These are phyloP conservation scores for Bombus difficillimus DNA, from an alignment of 1,140 invertebrate genomes.

Conservation along the genomic window DNA sequence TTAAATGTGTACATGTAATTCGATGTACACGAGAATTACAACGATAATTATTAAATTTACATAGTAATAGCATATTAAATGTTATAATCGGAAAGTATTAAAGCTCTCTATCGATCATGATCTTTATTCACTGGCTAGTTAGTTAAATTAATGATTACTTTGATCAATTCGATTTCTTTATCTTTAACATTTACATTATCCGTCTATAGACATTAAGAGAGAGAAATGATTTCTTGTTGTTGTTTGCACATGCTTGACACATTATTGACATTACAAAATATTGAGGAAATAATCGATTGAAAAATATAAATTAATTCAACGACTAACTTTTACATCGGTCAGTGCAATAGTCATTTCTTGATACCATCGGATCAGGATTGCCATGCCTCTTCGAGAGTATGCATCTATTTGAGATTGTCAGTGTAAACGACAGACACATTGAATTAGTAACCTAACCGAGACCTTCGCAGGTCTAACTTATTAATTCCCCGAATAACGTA, in stretches of 20 bases:
- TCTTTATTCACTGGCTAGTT: too few relatives aligned
- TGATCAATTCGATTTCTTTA: not conserved
- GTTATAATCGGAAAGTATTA: not conserved
- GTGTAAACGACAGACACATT: not conserved
- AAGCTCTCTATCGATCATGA: not conserved
- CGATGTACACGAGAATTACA: not conserved
- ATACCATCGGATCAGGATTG: not conserved
- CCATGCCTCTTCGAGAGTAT: not conserved
- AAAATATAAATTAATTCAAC: not conserved
- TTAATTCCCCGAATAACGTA: slow-evolving; percentile 25
- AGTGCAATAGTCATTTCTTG: too few relatives aligned
- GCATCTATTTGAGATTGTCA: not conserved
- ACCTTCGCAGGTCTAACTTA: slow-evolving; percentile 13
- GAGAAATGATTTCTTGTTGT: not conserved
- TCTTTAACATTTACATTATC: not conserved
- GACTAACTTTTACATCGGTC: too few relatives aligned
- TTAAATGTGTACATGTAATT: not conserved
- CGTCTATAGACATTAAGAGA: too few relatives aligned
- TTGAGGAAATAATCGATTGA: not conserved
- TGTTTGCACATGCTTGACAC: not conserved
- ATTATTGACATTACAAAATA: too few relatives aligned
- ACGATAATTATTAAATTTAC: slow-evolving; percentile 3
- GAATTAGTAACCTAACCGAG: slow-evolving; percentile 16
- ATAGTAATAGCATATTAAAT: not conserved
- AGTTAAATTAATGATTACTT: not conserved